These are phyloP conservation scores for Tyrophagus putrescentiae DNA, from an alignment of 1,140 invertebrate genomes.

Conservation along the genomic window DNA sequence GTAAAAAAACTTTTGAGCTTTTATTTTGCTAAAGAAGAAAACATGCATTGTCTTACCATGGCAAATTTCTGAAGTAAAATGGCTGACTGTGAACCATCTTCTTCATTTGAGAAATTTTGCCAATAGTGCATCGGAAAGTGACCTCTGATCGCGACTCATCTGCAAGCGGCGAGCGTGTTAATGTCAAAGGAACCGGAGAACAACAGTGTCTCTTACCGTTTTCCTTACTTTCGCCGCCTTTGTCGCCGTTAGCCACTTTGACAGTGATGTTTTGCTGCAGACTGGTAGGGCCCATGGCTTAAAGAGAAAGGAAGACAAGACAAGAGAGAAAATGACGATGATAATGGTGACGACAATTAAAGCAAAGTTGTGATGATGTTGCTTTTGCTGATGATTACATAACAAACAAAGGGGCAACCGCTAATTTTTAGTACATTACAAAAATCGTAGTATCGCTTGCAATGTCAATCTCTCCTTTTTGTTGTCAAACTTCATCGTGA, in stretches of 20 bases:
- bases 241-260: background rate
- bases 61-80: constrained; percentile 83
- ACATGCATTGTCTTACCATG: no score
- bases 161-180: no score
- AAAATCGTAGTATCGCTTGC: no score
- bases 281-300: background rate
- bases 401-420: no score
- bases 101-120: constrained; percentile 75
- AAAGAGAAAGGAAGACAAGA: no score
- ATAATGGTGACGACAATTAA: no score
- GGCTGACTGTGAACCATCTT: constrained; percentile 75
- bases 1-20: background rate
- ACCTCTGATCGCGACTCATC: constrained; percentile 90
- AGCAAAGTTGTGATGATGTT: no score
- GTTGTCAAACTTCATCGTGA: no score
- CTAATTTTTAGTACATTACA: no score
- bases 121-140: constrained; percentile 71
- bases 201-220: background rate
- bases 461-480: no score
- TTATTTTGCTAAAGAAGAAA: constrained; percentile 4
- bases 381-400: no score
- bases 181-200: background rate
- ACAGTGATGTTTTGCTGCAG: background rate
- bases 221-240: constrained; percentile 11
- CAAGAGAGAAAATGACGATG: no score